phyloP scores from a whole-genome alignment of 2,888 invertebrate species.

The Hirtodrosophila histrioides region DNA sequence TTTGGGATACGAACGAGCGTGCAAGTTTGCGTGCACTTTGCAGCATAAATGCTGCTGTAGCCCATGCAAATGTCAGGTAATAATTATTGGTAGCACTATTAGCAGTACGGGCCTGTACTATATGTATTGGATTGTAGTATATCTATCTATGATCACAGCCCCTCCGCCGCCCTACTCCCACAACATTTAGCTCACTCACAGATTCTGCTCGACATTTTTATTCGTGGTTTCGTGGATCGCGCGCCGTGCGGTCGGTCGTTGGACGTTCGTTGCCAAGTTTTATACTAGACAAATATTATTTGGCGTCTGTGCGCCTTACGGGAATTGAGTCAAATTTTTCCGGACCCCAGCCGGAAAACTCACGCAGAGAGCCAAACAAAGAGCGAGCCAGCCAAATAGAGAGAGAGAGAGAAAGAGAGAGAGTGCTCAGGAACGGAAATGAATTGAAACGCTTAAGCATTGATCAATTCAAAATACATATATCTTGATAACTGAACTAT shows the following conservation, averaged over 20 bases:
- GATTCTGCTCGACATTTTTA: conserved; percentile 69
- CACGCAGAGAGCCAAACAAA: neutral
- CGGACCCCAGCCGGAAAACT: conserved; percentile 66
- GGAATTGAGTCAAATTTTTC: conserved; percentile 47
- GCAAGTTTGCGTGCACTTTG: conserved; percentile 13
- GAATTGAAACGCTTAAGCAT: conserved; percentile 47
- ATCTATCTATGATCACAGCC: conserved; percentile 6
- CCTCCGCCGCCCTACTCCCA: no score
- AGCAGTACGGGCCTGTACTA: conserved; percentile 18
- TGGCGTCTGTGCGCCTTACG: conserved; percentile 6
- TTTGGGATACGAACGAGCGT: conserved; percentile 43
- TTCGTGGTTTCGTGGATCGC: conserved; percentile 53
- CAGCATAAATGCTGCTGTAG: conserved; percentile 40
- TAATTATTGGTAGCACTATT: conserved; percentile 58
- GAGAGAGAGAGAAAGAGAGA: conserved; percentile 9
- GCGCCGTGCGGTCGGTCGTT: conserved; percentile 58
- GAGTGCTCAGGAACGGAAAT: conserved; percentile 44
- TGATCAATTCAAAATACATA: conserved; percentile 15
- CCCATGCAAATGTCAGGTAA: conserved; percentile 47
- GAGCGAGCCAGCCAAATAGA: conserved; percentile 6
- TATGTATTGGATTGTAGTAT: conserved; percentile 10
- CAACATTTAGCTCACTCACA: conserved; percentile 52
- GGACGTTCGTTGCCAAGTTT: conserved; percentile 72
- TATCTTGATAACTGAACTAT: conserved; percentile 19
- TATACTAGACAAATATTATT: conserved; percentile 74